These are phyloP conservation scores for Acrocyrtus sp. DNA, from an alignment of 2,888 invertebrate genomes.

Conservation along the genomic window DNA sequence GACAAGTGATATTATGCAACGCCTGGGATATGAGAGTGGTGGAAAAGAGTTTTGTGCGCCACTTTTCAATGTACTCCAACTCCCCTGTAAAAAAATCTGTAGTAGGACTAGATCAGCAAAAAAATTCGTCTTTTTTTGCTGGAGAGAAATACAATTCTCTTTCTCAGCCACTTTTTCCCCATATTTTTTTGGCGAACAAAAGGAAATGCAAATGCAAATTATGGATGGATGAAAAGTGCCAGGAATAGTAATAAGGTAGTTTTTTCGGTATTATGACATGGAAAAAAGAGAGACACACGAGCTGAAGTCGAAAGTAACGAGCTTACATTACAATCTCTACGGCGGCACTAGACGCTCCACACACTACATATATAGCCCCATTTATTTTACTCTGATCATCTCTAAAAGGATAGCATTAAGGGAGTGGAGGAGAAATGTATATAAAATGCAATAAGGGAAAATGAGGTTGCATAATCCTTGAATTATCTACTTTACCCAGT, in stretches of 20 bases:
- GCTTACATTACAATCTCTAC: no score
- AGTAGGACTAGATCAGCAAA: conserved; percentile 1
- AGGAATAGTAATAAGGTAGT: conserved; percentile 41
- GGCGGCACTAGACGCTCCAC: no score
- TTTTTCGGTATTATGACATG: background rate
- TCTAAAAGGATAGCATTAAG: background rate
- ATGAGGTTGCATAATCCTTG: conserved; percentile 49
- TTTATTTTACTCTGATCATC: background rate
- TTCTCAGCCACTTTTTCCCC: background rate
- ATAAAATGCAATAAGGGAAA: conserved; percentile 41
- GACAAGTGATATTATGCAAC: no score
- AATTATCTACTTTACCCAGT: conserved; percentile 48
- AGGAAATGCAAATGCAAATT: conserved; percentile 45
- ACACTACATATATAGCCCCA: conserved; percentile 5
- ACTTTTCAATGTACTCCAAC: no score
- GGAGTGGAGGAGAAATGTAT: conserved; percentile 7
- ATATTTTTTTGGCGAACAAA: conserved; percentile 39
- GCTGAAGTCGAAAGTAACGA: no score
- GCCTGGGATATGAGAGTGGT: no score
- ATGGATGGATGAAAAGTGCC: conserved; percentile 42
- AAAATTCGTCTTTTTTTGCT: conserved; percentile 1
- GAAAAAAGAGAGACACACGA: background rate
- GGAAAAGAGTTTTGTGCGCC: no score
- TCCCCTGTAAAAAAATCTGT: no score
- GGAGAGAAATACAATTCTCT: background rate